These are phyloP conservation scores for Cottus gobio DNA, from an alignment of 2,113 vertebrate species.

Conservation along the genomic window DNA sequence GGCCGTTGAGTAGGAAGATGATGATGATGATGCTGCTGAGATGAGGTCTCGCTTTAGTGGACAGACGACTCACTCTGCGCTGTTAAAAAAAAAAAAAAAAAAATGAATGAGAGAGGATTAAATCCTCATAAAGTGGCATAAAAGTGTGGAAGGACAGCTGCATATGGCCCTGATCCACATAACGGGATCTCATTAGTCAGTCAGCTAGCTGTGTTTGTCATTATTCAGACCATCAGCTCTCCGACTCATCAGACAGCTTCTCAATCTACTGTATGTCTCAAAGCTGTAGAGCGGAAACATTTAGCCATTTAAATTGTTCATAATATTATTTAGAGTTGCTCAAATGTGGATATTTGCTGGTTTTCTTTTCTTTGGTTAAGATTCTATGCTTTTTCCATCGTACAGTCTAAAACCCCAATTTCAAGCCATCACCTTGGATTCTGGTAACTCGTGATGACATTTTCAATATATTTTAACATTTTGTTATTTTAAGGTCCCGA, in stretches of 20 bases:
- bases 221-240: background rate
- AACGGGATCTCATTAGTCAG: constrained; percentile 30
- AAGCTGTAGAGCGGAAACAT: background rate
- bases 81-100: constrained; percentile 40
- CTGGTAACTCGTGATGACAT: background rate
- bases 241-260: background rate
- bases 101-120: constrained; percentile 32
- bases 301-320: background rate
- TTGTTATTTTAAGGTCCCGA: background rate
- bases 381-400: too few species aligned
- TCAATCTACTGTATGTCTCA: background rate
- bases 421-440: background rate
- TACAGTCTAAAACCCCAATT: background rate
- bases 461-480: too few species aligned
- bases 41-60: constrained; percentile 15
- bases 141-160: constrained; percentile 29
- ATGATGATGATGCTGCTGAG: constrained; percentile 31
- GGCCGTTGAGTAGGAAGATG: constrained; percentile 25
- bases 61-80: constrained; percentile 14
- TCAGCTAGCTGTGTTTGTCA: constrained; percentile 3
- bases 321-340: background rate
- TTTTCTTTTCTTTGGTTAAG: background rate
- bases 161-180: constrained; percentile 35
- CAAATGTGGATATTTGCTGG: background rate
- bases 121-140: constrained; percentile 32